phyloP scores from a whole-genome alignment of 1,140 invertebrate genomes.

The Cotesia vestalis region DNA sequence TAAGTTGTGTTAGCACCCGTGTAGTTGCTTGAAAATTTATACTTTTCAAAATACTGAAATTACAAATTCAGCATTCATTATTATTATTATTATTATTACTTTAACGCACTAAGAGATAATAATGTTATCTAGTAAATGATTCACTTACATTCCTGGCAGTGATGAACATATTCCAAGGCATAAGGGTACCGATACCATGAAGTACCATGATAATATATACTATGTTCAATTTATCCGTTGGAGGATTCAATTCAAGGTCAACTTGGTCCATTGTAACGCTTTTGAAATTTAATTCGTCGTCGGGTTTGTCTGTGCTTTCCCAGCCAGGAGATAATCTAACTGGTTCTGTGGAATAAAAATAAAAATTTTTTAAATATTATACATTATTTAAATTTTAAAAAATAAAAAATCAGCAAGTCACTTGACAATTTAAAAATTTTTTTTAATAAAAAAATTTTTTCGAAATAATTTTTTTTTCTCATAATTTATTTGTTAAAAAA shows the following conservation, averaged over 20 bases:
- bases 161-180: slow-evolving; percentile 99
- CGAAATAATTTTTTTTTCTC: no score
- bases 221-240: slow-evolving; percentile 80
- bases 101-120: not conserved
- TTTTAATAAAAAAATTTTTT: no score
- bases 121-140: slow-evolving; percentile 21
- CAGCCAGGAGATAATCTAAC: slow-evolving; percentile 85
- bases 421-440: no score
- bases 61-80: slow-evolving; percentile 27
- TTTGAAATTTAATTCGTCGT: slow-evolving; percentile 85
- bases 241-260: slow-evolving; percentile 77
- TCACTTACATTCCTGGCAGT: slow-evolving; percentile 85
- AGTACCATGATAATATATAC: slow-evolving; percentile 92
- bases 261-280: slow-evolving; percentile 79
- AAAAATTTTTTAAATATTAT: no score
- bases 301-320: slow-evolving; percentile 84
- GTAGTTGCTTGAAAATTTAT: slow-evolving; percentile 80
- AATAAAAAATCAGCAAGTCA: no score
- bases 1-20: slow-evolving; percentile 70
- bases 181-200: slow-evolving; percentile 95
- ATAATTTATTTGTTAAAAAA: no score
- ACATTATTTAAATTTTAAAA: no score
- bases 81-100: no score
- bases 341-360: slow-evolving; percentile 66
- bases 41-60: slow-evolving; percentile 89